Percentiles rank a stretch among this genome's conserved stretches.
Conservation (phyloP, 1,140 invertebrate species). For the Sycophila sp. region DNA sequence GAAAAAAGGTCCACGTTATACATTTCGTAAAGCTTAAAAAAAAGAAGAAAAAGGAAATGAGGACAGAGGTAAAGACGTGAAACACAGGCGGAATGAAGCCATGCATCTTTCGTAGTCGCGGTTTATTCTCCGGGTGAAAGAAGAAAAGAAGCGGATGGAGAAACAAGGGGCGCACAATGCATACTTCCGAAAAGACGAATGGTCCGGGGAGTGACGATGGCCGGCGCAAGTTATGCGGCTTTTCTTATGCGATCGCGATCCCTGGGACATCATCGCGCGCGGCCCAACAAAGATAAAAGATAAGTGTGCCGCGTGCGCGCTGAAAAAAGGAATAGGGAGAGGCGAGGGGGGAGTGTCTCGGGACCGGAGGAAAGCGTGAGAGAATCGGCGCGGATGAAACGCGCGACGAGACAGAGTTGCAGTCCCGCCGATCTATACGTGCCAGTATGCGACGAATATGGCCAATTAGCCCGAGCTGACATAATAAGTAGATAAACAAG, state of each 20-base stretch:
- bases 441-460: constrained; percentile 37
- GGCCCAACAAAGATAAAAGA: background rate
- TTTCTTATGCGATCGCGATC: constrained; percentile 21
- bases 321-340: background rate
- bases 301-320: background rate
- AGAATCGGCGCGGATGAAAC: constrained; percentile 17
- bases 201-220: constrained; percentile 10
- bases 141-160: background rate
- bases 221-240: constrained; percentile 23
- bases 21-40: background rate
- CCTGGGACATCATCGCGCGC: constrained; percentile 38
- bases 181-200: constrained; percentile 31
- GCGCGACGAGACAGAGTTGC: background rate
- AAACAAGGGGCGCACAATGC: background rate
- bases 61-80: background rate
- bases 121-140: constrained; percentile 33
- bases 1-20: background rate
- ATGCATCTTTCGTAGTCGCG: constrained; percentile 44
- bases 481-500: constrained; percentile 47
- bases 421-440: constrained; percentile 18
- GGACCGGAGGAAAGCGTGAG: constrained; percentile 27
- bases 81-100: constrained; percentile 26
- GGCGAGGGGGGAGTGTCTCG: background rate
- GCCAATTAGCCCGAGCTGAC: constrained; percentile 44
- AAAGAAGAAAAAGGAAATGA: constrained; percentile 39